Percentiles rank a stretch among this genome's conserved stretches.
Evolutionary conservation across 2,797 vertebrate genomes (phyloP).

Genomic region (Chaunax sp.): DNA sequence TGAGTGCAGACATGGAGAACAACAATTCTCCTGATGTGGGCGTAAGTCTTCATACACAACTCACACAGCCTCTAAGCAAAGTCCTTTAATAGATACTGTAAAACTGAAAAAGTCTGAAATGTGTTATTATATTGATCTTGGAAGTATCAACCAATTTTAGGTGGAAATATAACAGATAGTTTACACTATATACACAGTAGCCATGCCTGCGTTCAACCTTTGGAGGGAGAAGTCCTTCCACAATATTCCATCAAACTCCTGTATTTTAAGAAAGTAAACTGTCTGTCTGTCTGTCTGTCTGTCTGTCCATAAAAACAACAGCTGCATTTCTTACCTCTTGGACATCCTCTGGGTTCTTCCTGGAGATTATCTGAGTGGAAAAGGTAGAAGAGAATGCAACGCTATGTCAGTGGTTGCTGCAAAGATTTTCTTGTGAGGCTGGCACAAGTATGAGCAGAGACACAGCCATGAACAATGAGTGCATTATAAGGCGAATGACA

Average conservation of each 20-base stretch:
- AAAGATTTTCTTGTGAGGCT: conserved; percentile 7
- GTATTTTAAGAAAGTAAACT: too few relatives aligned
- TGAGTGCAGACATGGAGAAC: background rate
- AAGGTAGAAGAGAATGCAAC: conserved; percentile 14
- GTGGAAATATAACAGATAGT: background rate
- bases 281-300: too few relatives aligned
- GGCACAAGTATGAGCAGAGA: conserved; percentile 19
- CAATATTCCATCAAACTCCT: too few relatives aligned
- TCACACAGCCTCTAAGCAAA: background rate
- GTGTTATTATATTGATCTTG: background rate
- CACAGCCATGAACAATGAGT: conserved; percentile 68
- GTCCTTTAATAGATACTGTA: background rate
- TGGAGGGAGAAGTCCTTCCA: background rate
- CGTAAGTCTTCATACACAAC: background rate
- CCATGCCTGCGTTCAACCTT: background rate
- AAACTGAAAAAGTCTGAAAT: background rate
- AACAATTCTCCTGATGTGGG: background rate
- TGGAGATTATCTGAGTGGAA: conserved; percentile 91
- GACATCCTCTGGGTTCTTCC: conserved; percentile 95
- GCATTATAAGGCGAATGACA: conserved; percentile 66
- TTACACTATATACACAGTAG: background rate
- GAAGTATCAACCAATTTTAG: too few relatives aligned
- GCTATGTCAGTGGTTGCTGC: background rate
- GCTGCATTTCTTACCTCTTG: conserved; percentile 90
- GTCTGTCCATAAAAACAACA: background rate